These are phyloP conservation scores for Psettodes erumei DNA, from an alignment of 2,113 vertebrate species.

Conservation along the genomic window DNA sequence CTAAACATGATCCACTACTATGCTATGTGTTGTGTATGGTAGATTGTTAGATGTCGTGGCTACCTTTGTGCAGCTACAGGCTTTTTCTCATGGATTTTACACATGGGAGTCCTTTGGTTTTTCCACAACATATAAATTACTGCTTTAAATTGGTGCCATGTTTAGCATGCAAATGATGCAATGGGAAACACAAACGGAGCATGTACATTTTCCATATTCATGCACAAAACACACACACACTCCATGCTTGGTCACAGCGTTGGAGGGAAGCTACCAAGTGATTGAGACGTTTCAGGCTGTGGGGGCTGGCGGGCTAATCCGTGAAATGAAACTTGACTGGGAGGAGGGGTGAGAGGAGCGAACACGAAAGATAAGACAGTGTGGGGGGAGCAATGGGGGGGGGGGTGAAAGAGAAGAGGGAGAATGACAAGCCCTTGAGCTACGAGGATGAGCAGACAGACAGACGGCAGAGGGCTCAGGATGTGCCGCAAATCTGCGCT, in stretches of 20 bases:
- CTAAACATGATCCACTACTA: conserved; percentile 61
- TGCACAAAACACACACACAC: conserved; percentile 26
- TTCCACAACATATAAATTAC: conserved; percentile 51
- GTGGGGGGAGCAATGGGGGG: conserved; percentile 15
- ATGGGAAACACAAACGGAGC: conserved; percentile 40
- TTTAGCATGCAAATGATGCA: conserved; percentile 51
- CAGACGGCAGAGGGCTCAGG: conserved; percentile 49
- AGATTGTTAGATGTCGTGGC: conserved; percentile 28
- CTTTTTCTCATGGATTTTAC: background rate
- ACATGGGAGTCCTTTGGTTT: background rate
- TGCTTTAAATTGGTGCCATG: conserved; percentile 30
- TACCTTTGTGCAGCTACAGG: background rate
- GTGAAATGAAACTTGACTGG: conserved; percentile 80
- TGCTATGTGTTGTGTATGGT: conserved; percentile 25
- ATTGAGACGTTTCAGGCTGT: conserved; percentile 79
- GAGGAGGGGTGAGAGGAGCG: conserved; percentile 70
- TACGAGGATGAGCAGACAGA: conserved; percentile 62
- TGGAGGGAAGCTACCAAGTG: conserved; percentile 54
- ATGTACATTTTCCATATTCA: conserved; percentile 30
- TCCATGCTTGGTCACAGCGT: conserved; percentile 45
- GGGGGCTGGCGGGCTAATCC: conserved; percentile 78
- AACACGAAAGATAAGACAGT: conserved; percentile 73
- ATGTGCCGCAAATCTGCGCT: conserved; percentile 41
- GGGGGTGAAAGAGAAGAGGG: conserved; percentile 35
- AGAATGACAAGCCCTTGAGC: conserved; percentile 67